phyloP scores from a whole-genome alignment of 2,797 vertebrate genomes.

The Pipistrellus nathusii region DNA sequence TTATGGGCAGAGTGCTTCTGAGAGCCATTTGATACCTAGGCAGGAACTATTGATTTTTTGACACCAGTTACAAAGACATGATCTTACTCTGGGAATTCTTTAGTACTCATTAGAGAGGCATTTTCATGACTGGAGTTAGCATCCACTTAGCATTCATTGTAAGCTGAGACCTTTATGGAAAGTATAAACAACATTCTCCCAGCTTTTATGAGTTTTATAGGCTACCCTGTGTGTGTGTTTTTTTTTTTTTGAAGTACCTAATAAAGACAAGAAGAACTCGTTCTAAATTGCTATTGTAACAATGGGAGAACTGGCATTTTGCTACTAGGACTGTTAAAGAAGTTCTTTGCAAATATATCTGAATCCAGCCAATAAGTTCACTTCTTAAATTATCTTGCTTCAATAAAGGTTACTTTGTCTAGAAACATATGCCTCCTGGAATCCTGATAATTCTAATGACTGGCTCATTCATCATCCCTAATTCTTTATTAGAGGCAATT shows the following conservation, averaged over 20 bases:
- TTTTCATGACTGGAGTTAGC: constrained; percentile 70
- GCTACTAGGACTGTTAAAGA: constrained; percentile 55
- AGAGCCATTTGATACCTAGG: constrained; percentile 57
- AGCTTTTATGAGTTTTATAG: constrained; percentile 70
- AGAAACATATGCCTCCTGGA: constrained; percentile 43
- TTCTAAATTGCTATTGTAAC: constrained; percentile 69
- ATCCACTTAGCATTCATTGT: constrained; percentile 76
- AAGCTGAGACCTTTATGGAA: constrained; percentile 77
- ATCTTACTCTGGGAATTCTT: constrained; percentile 71
- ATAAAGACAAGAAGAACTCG: constrained; percentile 71
- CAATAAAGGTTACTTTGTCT: constrained; percentile 64
- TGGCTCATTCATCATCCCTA: constrained; percentile 70
- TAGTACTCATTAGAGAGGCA: constrained; percentile 74
- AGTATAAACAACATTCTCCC: constrained; percentile 75
- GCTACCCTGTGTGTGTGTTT: constrained; percentile 55
- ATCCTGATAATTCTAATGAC: constrained; percentile 37
- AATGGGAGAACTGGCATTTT: constrained; percentile 44
- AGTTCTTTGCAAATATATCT: constrained; percentile 69
- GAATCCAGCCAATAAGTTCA: constrained; percentile 53
- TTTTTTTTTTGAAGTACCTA: constrained; percentile 77
- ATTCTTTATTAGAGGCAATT: constrained; percentile 67
- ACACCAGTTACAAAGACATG: constrained; percentile 64
- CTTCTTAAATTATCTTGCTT: constrained; percentile 70
- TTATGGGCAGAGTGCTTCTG: constrained; percentile 42
- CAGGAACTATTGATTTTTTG: constrained; percentile 64